Conservation (phyloP, 1,140 invertebrate genomes). For the silkworm (Bombyx mori) region DNA sequence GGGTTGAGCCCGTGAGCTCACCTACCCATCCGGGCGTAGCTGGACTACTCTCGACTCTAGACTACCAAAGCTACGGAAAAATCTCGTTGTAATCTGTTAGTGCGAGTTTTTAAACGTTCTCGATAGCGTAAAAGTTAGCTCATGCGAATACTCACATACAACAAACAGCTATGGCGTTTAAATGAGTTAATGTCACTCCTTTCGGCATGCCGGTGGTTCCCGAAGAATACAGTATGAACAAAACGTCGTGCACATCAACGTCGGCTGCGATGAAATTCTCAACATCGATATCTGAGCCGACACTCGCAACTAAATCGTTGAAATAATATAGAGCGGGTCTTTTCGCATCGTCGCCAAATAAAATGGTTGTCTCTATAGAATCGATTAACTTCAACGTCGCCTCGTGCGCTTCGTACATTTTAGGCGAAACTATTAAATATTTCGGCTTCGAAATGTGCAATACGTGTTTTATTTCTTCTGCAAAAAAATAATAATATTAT, state of each 20-base stretch:
- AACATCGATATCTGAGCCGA: constrained; percentile 13
- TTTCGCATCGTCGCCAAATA: constrained; percentile 27
- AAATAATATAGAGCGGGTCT: constrained; percentile 21
- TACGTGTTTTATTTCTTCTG: constrained; percentile 67
- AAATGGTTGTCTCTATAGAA: constrained; percentile 27
- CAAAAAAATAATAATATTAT: constrained; percentile 10
- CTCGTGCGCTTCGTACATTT: constrained; percentile 23
- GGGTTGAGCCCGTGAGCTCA: no score
- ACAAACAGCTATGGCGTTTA: constrained; percentile 66
- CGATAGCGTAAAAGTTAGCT: no score
- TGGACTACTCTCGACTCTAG: no score
- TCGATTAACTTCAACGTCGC: constrained; percentile 19
- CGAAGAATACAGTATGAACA: constrained; percentile 73
- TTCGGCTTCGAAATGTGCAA: constrained; percentile 68
- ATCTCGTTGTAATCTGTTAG: no score
- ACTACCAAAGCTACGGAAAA: no score
- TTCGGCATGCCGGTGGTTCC: constrained; percentile 85
- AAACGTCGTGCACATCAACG: constrained; percentile 42
- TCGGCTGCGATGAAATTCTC: constrained; percentile 41
- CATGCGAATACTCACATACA: constrained; percentile 15
- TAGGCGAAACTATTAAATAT: constrained; percentile 53
- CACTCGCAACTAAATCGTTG: constrained; percentile 21
- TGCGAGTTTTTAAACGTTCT: no score
- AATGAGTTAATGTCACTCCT: constrained; percentile 82
- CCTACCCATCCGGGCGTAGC: no score